phyloP scores from a whole-genome alignment of 1,140 invertebrate genomes.

The Brachionus manjavacas region DNA sequence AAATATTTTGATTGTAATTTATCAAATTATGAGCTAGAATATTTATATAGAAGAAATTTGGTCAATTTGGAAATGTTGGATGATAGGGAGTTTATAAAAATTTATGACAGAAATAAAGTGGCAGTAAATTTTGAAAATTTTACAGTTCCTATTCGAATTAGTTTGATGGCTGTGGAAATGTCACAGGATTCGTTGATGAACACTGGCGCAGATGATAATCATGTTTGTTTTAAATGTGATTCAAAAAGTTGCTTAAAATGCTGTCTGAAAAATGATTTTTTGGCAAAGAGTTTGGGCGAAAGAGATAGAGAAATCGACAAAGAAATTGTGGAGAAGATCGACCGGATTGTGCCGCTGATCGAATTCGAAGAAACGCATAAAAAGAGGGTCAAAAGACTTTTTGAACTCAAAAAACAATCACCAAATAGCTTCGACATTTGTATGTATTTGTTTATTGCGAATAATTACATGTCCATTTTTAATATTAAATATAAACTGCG shows the following conservation, averaged over 20 bases:
- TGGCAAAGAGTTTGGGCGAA: not conserved
- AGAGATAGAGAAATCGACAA: not conserved
- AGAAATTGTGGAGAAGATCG: not conserved
- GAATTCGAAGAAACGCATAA: not conserved
- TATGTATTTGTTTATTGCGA: not conserved
- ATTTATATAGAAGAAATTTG: not conserved
- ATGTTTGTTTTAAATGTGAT: not conserved
- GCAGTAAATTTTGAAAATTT: constrained; percentile 26
- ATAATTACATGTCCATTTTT: not conserved
- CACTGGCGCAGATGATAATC: not conserved
- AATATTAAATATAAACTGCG: constrained; percentile 1
- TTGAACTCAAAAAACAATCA: not conserved
- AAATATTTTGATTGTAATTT: constrained; percentile 39
- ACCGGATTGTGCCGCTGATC: not conserved
- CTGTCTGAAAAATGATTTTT: not conserved
- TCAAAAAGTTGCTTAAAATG: not conserved
- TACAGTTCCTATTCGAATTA: constrained; percentile 10
- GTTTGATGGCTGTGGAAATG: not conserved
- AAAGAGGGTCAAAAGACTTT: not conserved
- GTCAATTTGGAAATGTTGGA: not conserved
- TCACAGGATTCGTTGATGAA: no score
- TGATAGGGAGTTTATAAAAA: constrained; percentile 7
- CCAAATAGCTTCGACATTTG: not conserved
- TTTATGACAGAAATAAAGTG: not conserved
- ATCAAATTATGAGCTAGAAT: constrained; percentile 3